These are phyloP conservation scores for Urosaurus nigricauda DNA, from an alignment of 2,797 vertebrate genomes.

Conservation along the genomic window DNA sequence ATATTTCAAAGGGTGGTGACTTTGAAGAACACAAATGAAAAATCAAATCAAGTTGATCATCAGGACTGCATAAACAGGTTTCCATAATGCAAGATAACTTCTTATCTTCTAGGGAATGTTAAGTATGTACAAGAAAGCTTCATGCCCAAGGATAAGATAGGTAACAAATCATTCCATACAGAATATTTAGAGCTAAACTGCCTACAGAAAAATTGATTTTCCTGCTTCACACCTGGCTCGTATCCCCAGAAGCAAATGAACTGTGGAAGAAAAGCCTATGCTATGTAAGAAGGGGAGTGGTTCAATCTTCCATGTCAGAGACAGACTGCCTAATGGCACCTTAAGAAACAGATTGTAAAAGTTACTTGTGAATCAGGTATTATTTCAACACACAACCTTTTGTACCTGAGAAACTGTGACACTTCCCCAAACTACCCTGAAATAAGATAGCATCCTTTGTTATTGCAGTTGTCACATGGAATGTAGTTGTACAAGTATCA, in stretches of 20 bases:
- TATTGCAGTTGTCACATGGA: background rate
- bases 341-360: accelerated
- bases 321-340: background rate
- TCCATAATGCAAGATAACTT: background rate
- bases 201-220: background rate
- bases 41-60: background rate
- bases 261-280: background rate
- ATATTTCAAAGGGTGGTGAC: background rate
- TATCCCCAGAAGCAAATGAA: background rate
- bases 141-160: background rate
- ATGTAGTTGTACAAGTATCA: background rate
- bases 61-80: background rate
- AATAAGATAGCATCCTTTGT: background rate
- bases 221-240: background rate
- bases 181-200: background rate
- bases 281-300: background rate
- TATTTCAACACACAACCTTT: conserved; percentile 1
- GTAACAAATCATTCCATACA: background rate
- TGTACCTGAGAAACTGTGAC: background rate
- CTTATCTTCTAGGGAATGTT: background rate
- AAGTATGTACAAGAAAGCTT: background rate
- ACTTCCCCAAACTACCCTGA: background rate
- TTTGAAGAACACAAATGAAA: background rate
- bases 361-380: background rate
- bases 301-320: background rate